Evolutionary conservation across 2,888 invertebrate species (phyloP), one percentile per base, ranked within the genome.

Genomic region (Nemoura dubitans): DNA sequence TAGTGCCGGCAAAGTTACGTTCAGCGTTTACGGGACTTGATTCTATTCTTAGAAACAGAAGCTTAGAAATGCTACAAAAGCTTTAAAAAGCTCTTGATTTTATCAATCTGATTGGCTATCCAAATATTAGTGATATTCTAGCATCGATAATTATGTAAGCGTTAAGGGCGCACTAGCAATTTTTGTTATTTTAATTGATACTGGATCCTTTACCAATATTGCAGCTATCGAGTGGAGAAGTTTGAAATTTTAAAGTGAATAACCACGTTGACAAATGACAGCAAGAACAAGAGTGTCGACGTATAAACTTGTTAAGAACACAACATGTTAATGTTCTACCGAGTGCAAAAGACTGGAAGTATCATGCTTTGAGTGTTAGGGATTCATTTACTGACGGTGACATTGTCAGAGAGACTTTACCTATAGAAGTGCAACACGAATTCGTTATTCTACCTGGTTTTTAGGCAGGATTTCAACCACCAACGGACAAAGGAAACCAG

Each of bases 311-410:
- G 59, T 59, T 59, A 59, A 59, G 59, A 59, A 59, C 59, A 59
- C 59, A 59, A 59, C 59, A 21, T 3, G 59, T 59, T 59, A 59
- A 59, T 59, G 14, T n/a, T 16, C 59, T 59, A 59, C 59, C 21
- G 59, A 59, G 59, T 59, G 59, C 59, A 59, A 59, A 6, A 59
- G 59, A 59, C 59, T 59, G 59, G 59, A 59, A 59, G 59, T 59
- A 21, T 16, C 59, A 59, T 59, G 59, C 59, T 59, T n/a, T 59
- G 59, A 59, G 59, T 59, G 59, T 59, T 59, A 59, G 59, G 59
- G 59, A 59, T 21, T 59, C 21, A 59, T 59, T 59, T 21, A 59
- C 59, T 36, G 10, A 36, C 36, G 10, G 10, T 10, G 10, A 36
- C 10, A 36, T 3, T 10, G 10, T 36, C 36, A 36, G 10, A 36